Base-by-base conservation (phyloP, 2,888 invertebrate genomes). In the Atethmia centrago region DNA sequence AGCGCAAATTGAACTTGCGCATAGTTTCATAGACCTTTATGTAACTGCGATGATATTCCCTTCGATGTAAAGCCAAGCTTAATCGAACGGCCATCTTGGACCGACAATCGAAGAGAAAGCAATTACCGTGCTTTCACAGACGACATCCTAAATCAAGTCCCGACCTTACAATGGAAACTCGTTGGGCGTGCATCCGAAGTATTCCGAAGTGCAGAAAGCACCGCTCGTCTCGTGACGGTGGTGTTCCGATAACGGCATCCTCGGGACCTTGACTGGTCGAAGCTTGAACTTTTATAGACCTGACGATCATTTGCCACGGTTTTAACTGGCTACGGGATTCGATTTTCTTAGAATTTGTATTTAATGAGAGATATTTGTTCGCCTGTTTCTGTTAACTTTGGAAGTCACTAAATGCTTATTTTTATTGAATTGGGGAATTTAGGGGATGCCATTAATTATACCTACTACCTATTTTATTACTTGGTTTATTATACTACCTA, bases 211-310 rank as follows among this genome's bases (percentile, higher is more conserved):
- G 85, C 89, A 88, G 88, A 87, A 87, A 88, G 87, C 85, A 88
- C 87, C 90, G 90, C 89, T 91, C 88, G 66, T 80, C 89, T 94
- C 95, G 96, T 95, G 95, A 94, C 93, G 93, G 90, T 88, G 90
- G 85, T 95, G 95, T 91, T 90, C 95, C 92, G 94, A 94, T 96
- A 95, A 94, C 95, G 95, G 95, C 90, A 89, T 92, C 91, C 86
- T 89, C 88, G 88, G 88, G 94, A 94, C 95, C 95, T 95, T 95
- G 95, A 93, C 89, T 91, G 87, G 84, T 86, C 88, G 88, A 84
- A 84, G 87, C 81, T 90, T 94, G 93, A 93, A 93, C 94, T 93
- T 91, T 90, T 86, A 81, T 86, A 88, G 89, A 91, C 89, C 89
- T 89, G 86, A 88, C 88, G 88, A 85, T 89, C 86, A 84, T 83